Conservation (phyloP, 2,888 invertebrate species). For the Nomada ruficornis region DNA sequence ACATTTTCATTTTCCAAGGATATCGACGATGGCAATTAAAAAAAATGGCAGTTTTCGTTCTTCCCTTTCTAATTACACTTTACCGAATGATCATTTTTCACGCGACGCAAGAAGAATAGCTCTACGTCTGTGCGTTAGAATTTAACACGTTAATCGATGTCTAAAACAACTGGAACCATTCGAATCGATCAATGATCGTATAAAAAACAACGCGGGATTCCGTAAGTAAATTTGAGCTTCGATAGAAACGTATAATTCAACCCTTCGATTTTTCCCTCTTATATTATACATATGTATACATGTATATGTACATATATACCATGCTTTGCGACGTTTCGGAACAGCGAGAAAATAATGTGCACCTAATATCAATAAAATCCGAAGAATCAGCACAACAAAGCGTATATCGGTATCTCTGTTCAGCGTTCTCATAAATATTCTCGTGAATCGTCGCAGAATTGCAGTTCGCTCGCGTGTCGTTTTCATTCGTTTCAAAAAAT, state of each 20-base stretch:
- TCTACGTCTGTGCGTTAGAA: conserved; percentile 43
- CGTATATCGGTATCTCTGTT: conserved; percentile 15
- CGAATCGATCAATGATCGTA: background rate
- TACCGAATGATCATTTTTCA: background rate
- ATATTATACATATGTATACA: background rate
- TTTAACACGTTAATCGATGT: background rate
- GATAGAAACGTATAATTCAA: conserved; percentile 4
- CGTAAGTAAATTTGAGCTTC: conserved; percentile 18
- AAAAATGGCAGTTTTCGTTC: conserved; percentile 54
- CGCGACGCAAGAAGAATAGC: conserved; percentile 39
- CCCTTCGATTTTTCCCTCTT: conserved; percentile 11
- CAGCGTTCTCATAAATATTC: conserved; percentile 3
- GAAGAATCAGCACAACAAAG: conserved; percentile 34
- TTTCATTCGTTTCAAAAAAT: conserved; percentile 37
- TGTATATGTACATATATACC: too few species aligned
- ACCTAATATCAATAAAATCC: conserved; percentile 27
- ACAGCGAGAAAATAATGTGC: conserved; percentile 19
- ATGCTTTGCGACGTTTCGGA: conserved; percentile 18
- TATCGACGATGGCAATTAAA: conserved; percentile 44
- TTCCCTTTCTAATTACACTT: background rate
- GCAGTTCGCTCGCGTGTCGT: background rate
- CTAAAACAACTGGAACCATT: conserved; percentile 4
- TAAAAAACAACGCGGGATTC: background rate
- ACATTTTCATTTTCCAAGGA: conserved; percentile 11
- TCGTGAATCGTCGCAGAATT: conserved; percentile 3